Base-by-base conservation (phyloP, 2,797 vertebrate genomes). In the Phyllotis vaccarum region DNA sequence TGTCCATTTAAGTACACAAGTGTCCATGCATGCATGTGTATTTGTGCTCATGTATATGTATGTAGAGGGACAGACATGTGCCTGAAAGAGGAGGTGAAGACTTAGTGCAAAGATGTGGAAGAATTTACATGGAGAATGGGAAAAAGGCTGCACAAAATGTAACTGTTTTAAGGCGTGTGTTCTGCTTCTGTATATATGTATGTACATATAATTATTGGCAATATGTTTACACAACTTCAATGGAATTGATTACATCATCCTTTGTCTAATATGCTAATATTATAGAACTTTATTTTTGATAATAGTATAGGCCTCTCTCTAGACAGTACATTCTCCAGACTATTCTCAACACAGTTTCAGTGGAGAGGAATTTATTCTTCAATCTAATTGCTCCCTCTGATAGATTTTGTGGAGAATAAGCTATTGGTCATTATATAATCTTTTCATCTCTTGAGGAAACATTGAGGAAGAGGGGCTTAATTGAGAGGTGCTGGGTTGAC, bases 231-330 rank as follows among this genome's bases (percentile, higher is more conserved):
- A 8, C 37, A 60, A 70, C 76, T 31, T 80, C 72, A 81, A 56
- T 83, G 52, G 49, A 94, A 80, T 21, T 52, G 11, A 49, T 68
- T 82, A 37, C 5, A 72, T 95, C 56, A 9, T 95, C 31, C 6
- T 3, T 95, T 96, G 78, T 94, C 29, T 62, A 78, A 74, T 12
- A 78, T 52, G 86, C 37, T 72, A 81, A 54, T 89, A 89, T 86
- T 34, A 91, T 66, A 62, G 52, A 4, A 68, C 43, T 37, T 87
- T 76, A 29, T 89, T 94, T 81, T 56, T 94, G 24, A 19, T 89
- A 66, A 82, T 87, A 19, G 5, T 78, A 34, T 82, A 37, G 58
- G 24, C 58, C 12, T 89, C 8, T 94, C 22, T 86, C 75, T 68
- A 87, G 40, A 80, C 6, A 21, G 52, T 74, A 66, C 70, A 60